Base-by-base conservation (phyloP, 2,113 vertebrate genomes). In the Alethe castanea region DNA sequence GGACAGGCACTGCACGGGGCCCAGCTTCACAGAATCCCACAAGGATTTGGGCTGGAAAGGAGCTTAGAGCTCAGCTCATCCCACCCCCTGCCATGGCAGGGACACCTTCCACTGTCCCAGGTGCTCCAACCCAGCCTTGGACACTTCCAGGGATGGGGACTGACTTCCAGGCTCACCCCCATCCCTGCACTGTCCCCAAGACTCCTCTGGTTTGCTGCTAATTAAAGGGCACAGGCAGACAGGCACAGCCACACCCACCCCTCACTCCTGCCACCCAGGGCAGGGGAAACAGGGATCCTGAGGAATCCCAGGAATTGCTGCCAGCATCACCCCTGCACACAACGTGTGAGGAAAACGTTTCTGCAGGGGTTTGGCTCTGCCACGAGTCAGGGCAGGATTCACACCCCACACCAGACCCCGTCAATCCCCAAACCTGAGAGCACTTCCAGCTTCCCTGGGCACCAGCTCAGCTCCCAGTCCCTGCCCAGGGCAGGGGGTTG, bases 271-370 rank as follows among this genome's bases (percentile, higher is more conserved):
- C 42, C 40, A 71, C 2, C 50, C 2, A 23, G 56, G 1, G 0
- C 1, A 74, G 42, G 31, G 45, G 8, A 56, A 67, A 35, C 19
- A 72, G 44, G 59, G 7, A 25, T 57, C 59, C 62, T 0, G 1
- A 78, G 76, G 70, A 84, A 65, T 11, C 35, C 77, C 56, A 70
- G 62, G 93, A 61, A 59, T 2, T 6, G 69, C 81, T 23, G 61
- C 0, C 0, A 47, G 73, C 65, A 6, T 20, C 9, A 7, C 18
- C 67, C 60, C 40, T 0, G 6, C 77, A 35, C 0, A 0, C 36
- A 5, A 3, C 0, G 3, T 1, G 0, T 0, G 5, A 38, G 48
- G 31, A 50, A 28, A 74, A 26, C 20, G 0, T 4, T 2, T 7
- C 69, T 4, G 18, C 59, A 36, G 36, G 6, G 73, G 17, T 11